Evolutionary conservation across 2,888 invertebrate species (phyloP).

Genomic region (Eudemis profundana): DNA sequence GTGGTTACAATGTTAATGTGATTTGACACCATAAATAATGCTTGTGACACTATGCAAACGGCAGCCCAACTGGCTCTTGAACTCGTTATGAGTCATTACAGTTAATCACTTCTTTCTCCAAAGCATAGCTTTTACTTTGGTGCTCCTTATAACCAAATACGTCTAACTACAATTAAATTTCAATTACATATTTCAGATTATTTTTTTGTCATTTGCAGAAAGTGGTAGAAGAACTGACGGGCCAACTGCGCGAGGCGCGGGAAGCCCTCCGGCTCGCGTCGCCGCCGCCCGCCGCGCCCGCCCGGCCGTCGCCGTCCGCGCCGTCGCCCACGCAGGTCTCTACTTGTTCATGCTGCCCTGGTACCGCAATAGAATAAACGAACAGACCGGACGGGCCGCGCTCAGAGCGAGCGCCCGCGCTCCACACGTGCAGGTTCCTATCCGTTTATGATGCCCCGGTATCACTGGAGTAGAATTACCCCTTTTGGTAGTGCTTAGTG

Average conservation of each 20-base stretch:
- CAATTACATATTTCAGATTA: neutral
- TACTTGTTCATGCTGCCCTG: slow-evolving; percentile 84
- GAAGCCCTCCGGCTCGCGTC: slow-evolving; percentile 86
- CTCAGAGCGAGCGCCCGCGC: slow-evolving; percentile 55
- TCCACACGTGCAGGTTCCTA: slow-evolving; percentile 86
- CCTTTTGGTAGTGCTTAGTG: neutral
- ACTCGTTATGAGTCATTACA: too few species aligned
- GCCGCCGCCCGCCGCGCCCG: slow-evolving; percentile 62
- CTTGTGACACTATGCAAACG: too few species aligned
- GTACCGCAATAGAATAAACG: slow-evolving; percentile 31
- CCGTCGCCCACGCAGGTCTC: slow-evolving; percentile 81
- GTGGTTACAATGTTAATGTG: too few species aligned
- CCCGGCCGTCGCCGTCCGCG: slow-evolving; percentile 62
- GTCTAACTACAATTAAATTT: too few species aligned
- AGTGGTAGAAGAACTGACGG: slow-evolving; percentile 90
- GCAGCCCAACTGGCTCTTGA: too few species aligned
- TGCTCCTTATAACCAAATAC: too few species aligned
- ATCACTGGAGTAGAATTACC: neutral
- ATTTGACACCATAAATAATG: too few species aligned
- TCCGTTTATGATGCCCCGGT: slow-evolving; percentile 81
- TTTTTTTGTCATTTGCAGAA: slow-evolving; percentile 76
- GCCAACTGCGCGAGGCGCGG: slow-evolving; percentile 91
- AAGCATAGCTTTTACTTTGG: too few species aligned
- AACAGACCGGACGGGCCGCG: slow-evolving; percentile 47
- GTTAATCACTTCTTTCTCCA: too few species aligned